phyloP scores from a whole-genome alignment of 2,113 vertebrate species.

The Microtus ochrogaster region DNA sequence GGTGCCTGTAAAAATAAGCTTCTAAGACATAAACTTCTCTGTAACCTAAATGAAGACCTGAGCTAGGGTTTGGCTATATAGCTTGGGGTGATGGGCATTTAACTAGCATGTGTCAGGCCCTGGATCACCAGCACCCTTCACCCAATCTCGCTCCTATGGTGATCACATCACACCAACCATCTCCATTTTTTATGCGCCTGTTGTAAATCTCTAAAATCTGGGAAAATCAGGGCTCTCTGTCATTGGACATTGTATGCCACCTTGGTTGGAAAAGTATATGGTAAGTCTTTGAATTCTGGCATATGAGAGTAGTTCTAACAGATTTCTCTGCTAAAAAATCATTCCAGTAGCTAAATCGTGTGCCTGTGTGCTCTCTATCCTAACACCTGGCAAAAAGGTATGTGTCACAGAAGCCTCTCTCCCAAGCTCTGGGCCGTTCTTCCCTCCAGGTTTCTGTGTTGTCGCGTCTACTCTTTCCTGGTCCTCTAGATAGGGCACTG shows the following conservation, averaged over 20 bases:
- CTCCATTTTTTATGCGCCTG: neutral
- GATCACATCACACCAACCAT: neutral
- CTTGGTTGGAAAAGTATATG: neutral
- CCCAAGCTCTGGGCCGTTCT: neutral
- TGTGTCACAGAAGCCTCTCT: neutral
- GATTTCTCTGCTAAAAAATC: neutral
- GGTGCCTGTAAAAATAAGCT: neutral
- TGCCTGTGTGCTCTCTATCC: neutral
- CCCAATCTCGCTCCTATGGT: neutral
- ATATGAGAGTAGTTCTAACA: neutral
- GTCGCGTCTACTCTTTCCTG: neutral
- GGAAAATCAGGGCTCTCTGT: neutral
- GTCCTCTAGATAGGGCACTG: neutral
- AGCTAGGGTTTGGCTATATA: neutral
- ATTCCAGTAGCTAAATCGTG: neutral
- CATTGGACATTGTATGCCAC: neutral
- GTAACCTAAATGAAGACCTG: constrained; percentile 5
- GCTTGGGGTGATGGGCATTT: neutral
- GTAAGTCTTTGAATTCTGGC: neutral
- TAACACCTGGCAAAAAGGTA: neutral
- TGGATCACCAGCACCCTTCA: neutral
- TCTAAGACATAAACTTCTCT: constrained; percentile 14
- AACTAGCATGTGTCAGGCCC: neutral
- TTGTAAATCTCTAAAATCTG: neutral
- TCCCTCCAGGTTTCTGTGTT: constrained; percentile 31